Evolutionary conservation across 2,113 vertebrate genomes (phyloP), one percentile per base, ranked within the genome.

Genomic region (Caretta caretta): DNA sequence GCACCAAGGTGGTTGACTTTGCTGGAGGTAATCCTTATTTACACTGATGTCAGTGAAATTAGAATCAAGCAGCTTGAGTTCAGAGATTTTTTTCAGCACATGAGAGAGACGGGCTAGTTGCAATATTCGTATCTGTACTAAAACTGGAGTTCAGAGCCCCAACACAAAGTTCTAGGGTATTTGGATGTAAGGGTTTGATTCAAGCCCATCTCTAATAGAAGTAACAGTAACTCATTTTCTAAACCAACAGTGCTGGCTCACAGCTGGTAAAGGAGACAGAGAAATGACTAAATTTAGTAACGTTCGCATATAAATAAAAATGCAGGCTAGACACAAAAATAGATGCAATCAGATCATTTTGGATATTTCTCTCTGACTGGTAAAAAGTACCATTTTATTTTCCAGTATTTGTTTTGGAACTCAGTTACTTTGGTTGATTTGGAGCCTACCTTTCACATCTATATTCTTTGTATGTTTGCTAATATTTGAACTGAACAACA

Each of bases 261-360:
- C 7, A 92, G 51, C 69, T 94, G 42, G 38, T 95, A 93, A 93
- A 96, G 46, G 69, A 59, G 82, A 87, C 48, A 94, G 49, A 94
- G 88, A 90, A 0, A 76, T 57, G 84, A 90, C 89, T 94, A 93
- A 91, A 93, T 79, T 94, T 96, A 91, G 12, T 4, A 49, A 83
- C 54, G 46, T 84, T 91, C 65, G 5, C 81, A 81, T 90, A 75
- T 50, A 90, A 95, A 96, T 95, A 94, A 96, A 82, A 97, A 84
- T 10, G 1, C 19, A 94, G 46, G 48, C 62, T 90, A 57, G 0
- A 1, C 49, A 83, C n/a, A 14, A 93, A 97, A 95, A 96, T 88
- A 97, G 42, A 92, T 83, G 22, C 7, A 85, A 84, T 3, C 38
- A 86, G 80, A 12, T 46, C 31, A 86, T 93, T 93, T 38, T 92